Evolutionary conservation across 2,113 vertebrate species (phyloP).

Genomic region (Nettapus auritus): DNA sequence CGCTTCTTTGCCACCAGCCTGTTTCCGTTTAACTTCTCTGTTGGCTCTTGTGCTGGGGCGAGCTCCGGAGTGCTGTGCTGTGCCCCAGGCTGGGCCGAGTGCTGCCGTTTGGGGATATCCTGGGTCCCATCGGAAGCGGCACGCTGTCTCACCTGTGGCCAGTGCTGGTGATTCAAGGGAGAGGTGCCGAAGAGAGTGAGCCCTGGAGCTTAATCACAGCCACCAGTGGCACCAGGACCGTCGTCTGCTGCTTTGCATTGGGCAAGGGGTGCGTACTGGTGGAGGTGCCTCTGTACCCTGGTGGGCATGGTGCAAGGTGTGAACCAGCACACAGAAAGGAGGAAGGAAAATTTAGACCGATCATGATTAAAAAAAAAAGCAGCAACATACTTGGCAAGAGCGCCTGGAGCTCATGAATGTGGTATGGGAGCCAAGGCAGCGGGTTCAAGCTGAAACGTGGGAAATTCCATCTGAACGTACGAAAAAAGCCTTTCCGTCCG

Average conservation of each 20-base stretch:
- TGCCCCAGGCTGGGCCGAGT: no score
- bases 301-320: neutral
- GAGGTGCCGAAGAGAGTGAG: neutral
- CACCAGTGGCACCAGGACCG: neutral
- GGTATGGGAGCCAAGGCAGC: neutral
- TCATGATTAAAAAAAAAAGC: neutral
- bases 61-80: neutral
- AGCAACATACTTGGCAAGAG: neutral
- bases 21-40: neutral
- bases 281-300: accelerated
- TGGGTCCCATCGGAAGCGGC: neutral
- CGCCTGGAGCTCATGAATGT: neutral
- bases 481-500: neutral
- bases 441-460: neutral
- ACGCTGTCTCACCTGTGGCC: accelerated
- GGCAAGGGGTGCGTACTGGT: accelerated
- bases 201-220: neutral
- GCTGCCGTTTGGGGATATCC: neutral
- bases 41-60: neutral
- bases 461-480: neutral
- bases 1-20: neutral
- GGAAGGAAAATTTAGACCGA: neutral
- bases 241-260: neutral
- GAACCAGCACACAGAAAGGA: neutral
- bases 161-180: neutral